phyloP scores from a whole-genome alignment of 92 coral and sea anemone species.

The Hydrozoanthus gracilis region DNA sequence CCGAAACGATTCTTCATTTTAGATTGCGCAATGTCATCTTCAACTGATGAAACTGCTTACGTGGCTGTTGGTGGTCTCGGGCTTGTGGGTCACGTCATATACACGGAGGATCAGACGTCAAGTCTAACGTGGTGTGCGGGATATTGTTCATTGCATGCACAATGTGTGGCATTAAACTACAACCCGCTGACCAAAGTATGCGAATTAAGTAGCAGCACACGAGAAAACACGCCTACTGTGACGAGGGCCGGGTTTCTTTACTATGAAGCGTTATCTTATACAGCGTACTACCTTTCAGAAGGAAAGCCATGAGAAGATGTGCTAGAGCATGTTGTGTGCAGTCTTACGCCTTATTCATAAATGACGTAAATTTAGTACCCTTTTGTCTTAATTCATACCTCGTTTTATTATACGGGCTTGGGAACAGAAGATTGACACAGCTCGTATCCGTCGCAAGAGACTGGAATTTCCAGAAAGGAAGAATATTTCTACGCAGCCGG shows the following conservation, averaged over 20 bases:
- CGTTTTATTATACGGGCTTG: too few relatives aligned
- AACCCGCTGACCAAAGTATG: slow-evolving; percentile 10
- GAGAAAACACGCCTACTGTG: neutral
- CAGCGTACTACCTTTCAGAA: too few relatives aligned
- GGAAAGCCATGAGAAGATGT: too few relatives aligned
- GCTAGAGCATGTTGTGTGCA: too few relatives aligned
- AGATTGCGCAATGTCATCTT: neutral
- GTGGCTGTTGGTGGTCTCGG: neutral
- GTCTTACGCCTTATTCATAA: too few relatives aligned
- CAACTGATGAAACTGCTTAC: neutral
- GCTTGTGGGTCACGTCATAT: slow-evolving; percentile 24
- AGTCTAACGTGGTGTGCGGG: slow-evolving; percentile 10
- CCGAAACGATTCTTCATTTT: neutral
- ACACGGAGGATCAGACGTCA: neutral
- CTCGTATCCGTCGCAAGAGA: too few relatives aligned
- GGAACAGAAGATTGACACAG: too few relatives aligned
- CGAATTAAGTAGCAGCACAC: slow-evolving; percentile 29
- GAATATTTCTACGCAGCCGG: too few relatives aligned
- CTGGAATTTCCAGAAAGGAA: too few relatives aligned
- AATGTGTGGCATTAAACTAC: slow-evolving; percentile 20
- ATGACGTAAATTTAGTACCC: too few relatives aligned
- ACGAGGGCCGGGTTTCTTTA: slow-evolving; percentile 19
- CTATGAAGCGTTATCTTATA: neutral
- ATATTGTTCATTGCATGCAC: neutral
- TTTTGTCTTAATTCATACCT: too few relatives aligned